These are phyloP conservation scores for Stenopsyche tienmushanensis DNA, from an alignment of 1,140 invertebrate genomes.

Conservation along the genomic window DNA sequence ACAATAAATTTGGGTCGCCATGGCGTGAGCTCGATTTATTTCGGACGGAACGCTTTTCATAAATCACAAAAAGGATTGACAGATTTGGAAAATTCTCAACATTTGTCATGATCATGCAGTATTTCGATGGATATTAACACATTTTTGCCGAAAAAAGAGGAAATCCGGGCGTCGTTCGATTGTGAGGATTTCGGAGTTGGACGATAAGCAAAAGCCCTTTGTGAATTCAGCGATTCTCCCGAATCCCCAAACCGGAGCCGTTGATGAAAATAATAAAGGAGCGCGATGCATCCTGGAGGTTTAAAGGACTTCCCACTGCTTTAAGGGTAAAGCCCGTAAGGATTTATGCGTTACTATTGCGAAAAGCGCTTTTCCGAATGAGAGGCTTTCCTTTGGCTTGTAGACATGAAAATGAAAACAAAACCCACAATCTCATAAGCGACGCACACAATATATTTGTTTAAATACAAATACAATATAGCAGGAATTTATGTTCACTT, in stretches of 20 bases:
- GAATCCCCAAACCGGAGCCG: neutral
- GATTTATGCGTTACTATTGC: conserved; percentile 25
- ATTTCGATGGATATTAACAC: too few relatives aligned
- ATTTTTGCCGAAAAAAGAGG: too few relatives aligned
- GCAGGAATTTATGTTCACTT: too few relatives aligned
- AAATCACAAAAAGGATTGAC: neutral
- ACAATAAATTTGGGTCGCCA: conserved; percentile 10
- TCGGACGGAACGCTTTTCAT: conserved; percentile 24
- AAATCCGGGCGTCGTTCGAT: too few relatives aligned
- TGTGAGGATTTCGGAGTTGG: too few relatives aligned
- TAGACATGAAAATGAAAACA: too few relatives aligned
- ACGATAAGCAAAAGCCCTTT: too few relatives aligned
- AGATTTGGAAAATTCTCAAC: neutral
- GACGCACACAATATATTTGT: too few relatives aligned
- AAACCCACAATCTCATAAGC: too few relatives aligned
- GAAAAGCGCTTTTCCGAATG: neutral
- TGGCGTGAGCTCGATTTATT: conserved; percentile 32
- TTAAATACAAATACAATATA: too few relatives aligned
- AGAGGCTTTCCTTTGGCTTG: too few relatives aligned
- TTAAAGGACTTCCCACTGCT: conserved; percentile 21
- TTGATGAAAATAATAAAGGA: conserved; percentile 35
- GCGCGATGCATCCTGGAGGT: conserved; percentile 11
- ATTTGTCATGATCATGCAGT: too few relatives aligned
- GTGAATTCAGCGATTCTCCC: neutral
- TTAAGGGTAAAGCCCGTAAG: conserved; percentile 22